Percentiles rank a stretch among this genome's conserved stretches.
These are phyloP conservation scores for Macaria liturata DNA, from an alignment of 2,888 invertebrate species.

Conservation along the genomic window DNA sequence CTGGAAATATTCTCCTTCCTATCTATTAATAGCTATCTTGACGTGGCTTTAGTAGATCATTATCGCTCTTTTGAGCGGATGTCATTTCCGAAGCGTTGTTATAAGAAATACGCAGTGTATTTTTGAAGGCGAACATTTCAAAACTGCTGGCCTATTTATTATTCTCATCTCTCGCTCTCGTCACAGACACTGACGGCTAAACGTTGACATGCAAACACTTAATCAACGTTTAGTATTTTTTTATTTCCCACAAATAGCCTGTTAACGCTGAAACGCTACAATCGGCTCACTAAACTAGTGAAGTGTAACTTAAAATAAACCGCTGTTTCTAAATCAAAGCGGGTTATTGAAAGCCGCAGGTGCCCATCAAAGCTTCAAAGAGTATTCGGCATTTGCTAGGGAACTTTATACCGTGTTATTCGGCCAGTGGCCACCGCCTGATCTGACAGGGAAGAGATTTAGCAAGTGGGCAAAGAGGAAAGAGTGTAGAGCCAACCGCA, in stretches of 20 bases:
- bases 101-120: slow-evolving; percentile 32
- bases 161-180: slow-evolving; percentile 18
- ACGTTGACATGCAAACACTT: slow-evolving; percentile 15
- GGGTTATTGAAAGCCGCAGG: slow-evolving; percentile 54
- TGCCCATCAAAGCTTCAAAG: slow-evolving; percentile 53
- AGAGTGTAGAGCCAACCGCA: slow-evolving; percentile 57
- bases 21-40: slow-evolving; percentile 38
- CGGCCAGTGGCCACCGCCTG: slow-evolving; percentile 39
- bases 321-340: slow-evolving; percentile 47
- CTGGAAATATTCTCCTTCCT: slow-evolving; percentile 19
- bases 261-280: slow-evolving; percentile 14
- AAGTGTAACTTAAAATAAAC: slow-evolving; percentile 35
- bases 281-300: slow-evolving; percentile 22
- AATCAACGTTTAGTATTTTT: slow-evolving; percentile 11
- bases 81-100: slow-evolving; percentile 38
- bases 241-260: slow-evolving; percentile 8
- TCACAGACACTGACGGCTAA: slow-evolving; percentile 22
- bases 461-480: slow-evolving; percentile 58
- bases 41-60: slow-evolving; percentile 39
- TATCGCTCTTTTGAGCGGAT: slow-evolving; percentile 39
- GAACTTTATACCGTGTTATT: slow-evolving; percentile 45
- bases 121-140: slow-evolving; percentile 34
- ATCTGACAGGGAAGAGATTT: slow-evolving; percentile 62
- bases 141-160: slow-evolving; percentile 33
- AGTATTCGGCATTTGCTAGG: slow-evolving; percentile 44